Base-by-base conservation (phyloP, 2,797 vertebrate species). In the Yasuhikotakia modesta region DNA sequence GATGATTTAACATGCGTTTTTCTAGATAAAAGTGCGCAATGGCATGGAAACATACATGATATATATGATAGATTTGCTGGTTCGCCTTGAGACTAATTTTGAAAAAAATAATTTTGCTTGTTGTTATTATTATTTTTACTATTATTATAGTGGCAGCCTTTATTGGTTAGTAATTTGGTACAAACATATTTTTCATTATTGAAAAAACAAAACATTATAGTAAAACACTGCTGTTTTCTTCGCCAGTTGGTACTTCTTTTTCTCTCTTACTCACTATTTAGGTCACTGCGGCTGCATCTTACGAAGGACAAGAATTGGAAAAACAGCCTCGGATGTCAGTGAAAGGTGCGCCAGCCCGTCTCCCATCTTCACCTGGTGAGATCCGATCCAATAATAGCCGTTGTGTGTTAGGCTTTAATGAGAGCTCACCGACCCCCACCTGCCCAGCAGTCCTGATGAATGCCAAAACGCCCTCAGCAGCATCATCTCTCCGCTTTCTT, bases 291-390 rank as follows among this genome's bases (percentile, higher is more conserved):
- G 83, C 85, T 81, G 67, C 55, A 70, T 84, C 81, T 39, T 52
- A 76, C 81, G 84, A 83, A 88, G 87, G 87, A 85, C 90, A 82
- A 79, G 77, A 76, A 78, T 50, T 69, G 77, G 78, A 63, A 27
- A 21, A 76, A 82, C 75, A 74, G 86, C 82, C 84, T 90, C 90
- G 87, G 91, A 85, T 89, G 86, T 83, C 85, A 86, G 80, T 76
- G 79, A 61, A 84, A 81, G 81, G 85, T 85, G 80, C 60, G 78
- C 79, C 82, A 81, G 83, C 85, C 82, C 81, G 84, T 82, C 85
- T 88, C 87, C 86, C 86, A 82, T 79, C 86, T 80, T 90, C 89
- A 87, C 91, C 93, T 91, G 91, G 90, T 86, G 87, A 85, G 86
- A 79, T 77, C 83, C 83, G 87, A 91, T 90, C 90, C 89, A 87